Evolutionary conservation across 2,888 invertebrate species (phyloP), one percentile per base, ranked within the genome.

Genomic region (Andrena dorsata): DNA sequence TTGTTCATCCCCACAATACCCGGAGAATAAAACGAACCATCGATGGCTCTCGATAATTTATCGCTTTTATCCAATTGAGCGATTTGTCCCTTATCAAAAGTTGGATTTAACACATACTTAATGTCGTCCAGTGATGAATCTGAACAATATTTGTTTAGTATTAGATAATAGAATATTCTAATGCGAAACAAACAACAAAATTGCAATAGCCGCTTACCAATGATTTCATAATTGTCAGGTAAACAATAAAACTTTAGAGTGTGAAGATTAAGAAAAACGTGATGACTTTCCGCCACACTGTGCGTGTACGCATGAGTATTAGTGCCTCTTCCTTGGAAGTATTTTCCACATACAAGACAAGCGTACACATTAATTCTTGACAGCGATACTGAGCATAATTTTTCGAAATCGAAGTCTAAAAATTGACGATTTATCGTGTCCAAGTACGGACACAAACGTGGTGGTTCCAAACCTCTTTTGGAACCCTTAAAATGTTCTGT

Each of bases 351-450:
- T 0, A 99, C 98, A 80, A 99, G 95, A 93, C 99, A 99, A 7
- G 99, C 99, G 94, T 99, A 99, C 47, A 99, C 99, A 95, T 99
- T 99, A 89, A 99, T 98, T 91, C 99, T 96, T 0, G 99, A 99
- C 83, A 99, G 94, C 0, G 99, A 99, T 51, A 99, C 97, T 0
- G 99, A 99, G 93, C 99, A 99, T 30, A 99, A 94, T 94, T 99
- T 99, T 94, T 99, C 99, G 95, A 99, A 99, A 95, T 99, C 99
- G 95, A 99, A 99, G 94, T 99, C 99, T 82, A 99, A 94, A 82
- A 99, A 96, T 90, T 98, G 98, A 71, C 99, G 95, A 94, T 99
- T 99, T 82, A 99, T 99, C 0, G 99, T 99, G 92, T 99, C 99
- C 91, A 99, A 95, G 93, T 99, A 99, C 0, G 99, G 99, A 92